A percentile compares a stretch with the other conserved stretches of the same genome.
Evolutionary conservation across 2,888 invertebrate genomes (phyloP).

Genomic region (Scrobipalpa atriplicella): DNA sequence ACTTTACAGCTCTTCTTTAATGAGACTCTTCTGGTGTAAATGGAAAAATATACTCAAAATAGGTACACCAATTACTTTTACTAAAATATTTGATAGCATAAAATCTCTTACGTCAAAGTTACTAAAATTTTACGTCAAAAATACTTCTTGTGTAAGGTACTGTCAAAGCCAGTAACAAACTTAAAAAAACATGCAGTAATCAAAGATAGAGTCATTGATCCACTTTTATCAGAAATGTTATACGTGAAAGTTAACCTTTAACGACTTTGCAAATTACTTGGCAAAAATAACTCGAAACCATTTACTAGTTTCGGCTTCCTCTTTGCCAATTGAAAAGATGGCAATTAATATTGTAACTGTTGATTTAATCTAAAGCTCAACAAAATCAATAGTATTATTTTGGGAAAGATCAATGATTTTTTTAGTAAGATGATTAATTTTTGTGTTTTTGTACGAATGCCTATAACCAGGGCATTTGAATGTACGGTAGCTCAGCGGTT

Average conservation of each 20-base stretch:
- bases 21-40: too few species aligned
- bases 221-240: neutral
- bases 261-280: neutral
- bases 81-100: too few species aligned
- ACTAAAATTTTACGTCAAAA: too few species aligned
- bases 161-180: neutral
- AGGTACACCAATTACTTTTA: too few species aligned
- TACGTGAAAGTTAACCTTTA: conserved; percentile 8
- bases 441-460: neutral
- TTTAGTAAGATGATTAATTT: neutral
- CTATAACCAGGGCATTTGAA: too few species aligned
- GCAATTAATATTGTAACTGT: conserved; percentile 4
- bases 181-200: neutral
- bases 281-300: conserved; percentile 5
- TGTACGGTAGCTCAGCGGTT: too few species aligned
- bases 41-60: too few species aligned
- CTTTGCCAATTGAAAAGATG: neutral
- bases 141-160: neutral
- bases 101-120: too few species aligned
- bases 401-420: neutral
- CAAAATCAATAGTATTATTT: neutral
- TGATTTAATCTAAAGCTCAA: neutral
- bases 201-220: conserved; percentile 8
- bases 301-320: conserved; percentile 20
- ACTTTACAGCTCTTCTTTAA: too few species aligned